Evolutionary conservation across 92 coral and sea anemone genomes (phyloP), one percentile per base, ranked within the genome.

Genomic region (Parazoanthus swiftii): DNA sequence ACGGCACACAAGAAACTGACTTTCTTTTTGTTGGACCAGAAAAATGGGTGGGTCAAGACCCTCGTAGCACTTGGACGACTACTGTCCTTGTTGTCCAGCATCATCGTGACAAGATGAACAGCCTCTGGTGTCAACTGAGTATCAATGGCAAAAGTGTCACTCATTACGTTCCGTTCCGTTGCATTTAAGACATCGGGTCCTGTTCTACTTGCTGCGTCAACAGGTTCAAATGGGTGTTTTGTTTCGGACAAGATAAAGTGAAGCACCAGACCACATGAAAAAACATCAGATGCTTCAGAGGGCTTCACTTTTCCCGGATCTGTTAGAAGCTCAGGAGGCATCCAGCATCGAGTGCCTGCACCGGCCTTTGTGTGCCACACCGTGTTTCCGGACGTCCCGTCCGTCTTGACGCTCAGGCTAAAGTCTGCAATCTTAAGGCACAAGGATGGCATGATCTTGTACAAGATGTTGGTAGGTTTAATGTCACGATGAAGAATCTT

Each of bases 391-490:
- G 14, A 72, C 0, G 2, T 20, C 33, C 5, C 5, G n/a, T 72
- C 20, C 14, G 70, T 63, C 25, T 63, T 18, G 86, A 37, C 78
- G 65, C 93, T 91, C 29, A 88, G 86, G 37, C 93, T 91, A 80
- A 91, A 91, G 82, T 88, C 93, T 14, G 86, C 90, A 15, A 91
- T 77, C 79, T 88, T 91, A 36, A 88, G 77, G 33, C 56, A 20
- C 13, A 89, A 51, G 1, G 48, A 21, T 18, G 91, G 91, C 2
- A 10, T 14, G 0, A 50, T 86, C 21, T 79, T 79, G 63, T 82
- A 91, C 58, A 91, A 87, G 38, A 90, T 92, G 91, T 92, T 92
- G 37, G 82, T 81, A 43, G 91, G 94, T 66, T 92, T 92, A 8
- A 92, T 80, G 81, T 92, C 92, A 36, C 94, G 85, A 72, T 92